A percentile compares a stretch with the other conserved stretches of the same genome.
Conservation (phyloP, 2,888 invertebrate species). For the Spilarctia lutea region DNA sequence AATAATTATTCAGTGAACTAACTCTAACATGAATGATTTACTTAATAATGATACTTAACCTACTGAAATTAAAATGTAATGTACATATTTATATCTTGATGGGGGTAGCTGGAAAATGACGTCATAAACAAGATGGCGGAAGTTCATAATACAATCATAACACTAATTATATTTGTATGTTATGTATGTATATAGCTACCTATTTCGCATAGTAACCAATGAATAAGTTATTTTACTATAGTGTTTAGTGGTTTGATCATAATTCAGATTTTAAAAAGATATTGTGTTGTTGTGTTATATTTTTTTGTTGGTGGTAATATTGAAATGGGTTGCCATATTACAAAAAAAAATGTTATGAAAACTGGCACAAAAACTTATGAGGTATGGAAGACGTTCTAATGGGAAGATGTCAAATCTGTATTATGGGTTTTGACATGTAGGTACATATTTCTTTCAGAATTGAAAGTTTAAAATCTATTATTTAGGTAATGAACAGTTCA, state of each 20-base stretch:
- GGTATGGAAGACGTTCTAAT: slow-evolving; percentile 53
- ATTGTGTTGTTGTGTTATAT: slow-evolving; percentile 3
- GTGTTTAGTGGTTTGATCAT: slow-evolving; percentile 33
- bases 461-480: slow-evolving; percentile 11
- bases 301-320: slow-evolving; percentile 16
- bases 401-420: slow-evolving; percentile 34
- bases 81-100: neutral
- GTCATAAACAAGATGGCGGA: neutral
- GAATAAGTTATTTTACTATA: slow-evolving; percentile 9
- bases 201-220: neutral
- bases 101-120: neutral
- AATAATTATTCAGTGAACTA: slow-evolving; percentile 26
- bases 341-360: slow-evolving; percentile 18
- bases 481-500: slow-evolving; percentile 50
- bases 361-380: slow-evolving; percentile 33
- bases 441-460: slow-evolving; percentile 14
- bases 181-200: neutral
- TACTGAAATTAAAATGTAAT: neutral
- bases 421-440: slow-evolving; percentile 15
- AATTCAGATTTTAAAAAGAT: slow-evolving; percentile 24
- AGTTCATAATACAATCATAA: neutral
- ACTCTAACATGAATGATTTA: slow-evolving; percentile 6
- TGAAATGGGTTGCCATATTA: slow-evolving; percentile 20
- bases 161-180: neutral
- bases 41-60: neutral